These are phyloP conservation scores for Tokudaia muenninki DNA, from an alignment of 2,797 vertebrate species.

Conservation along the genomic window DNA sequence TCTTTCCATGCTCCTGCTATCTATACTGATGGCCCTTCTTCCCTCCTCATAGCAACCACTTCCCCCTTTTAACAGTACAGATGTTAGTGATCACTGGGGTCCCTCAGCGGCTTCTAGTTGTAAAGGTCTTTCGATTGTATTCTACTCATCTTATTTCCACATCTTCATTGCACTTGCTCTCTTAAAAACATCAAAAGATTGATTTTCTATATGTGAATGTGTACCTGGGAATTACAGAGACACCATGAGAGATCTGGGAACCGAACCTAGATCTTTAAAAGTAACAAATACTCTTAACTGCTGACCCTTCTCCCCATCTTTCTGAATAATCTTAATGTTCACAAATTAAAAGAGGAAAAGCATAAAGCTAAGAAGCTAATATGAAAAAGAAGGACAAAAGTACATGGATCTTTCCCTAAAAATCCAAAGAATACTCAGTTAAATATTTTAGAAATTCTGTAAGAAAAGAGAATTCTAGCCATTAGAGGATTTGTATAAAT, in stretches of 20 bases:
- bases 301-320: neutral
- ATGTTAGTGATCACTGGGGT: neutral
- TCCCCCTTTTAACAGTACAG: neutral
- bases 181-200: neutral
- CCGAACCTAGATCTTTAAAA: neutral
- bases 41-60: neutral
- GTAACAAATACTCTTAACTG: neutral
- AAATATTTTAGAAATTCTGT: neutral
- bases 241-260: neutral
- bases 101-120: neutral
- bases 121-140: neutral
- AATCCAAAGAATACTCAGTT: neutral
- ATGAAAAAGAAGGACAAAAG: neutral
- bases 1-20: neutral
- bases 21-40: neutral
- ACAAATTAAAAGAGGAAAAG: neutral
- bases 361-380: neutral
- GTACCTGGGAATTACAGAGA: neutral
- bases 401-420: neutral
- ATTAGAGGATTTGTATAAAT: neutral
- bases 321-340: neutral
- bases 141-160: neutral
- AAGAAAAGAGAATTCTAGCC: neutral
- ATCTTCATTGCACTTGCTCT: neutral
- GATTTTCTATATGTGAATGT: neutral